phyloP scores from a whole-genome alignment of 1,140 invertebrate genomes.

The Metopolophium dirhodum region DNA sequence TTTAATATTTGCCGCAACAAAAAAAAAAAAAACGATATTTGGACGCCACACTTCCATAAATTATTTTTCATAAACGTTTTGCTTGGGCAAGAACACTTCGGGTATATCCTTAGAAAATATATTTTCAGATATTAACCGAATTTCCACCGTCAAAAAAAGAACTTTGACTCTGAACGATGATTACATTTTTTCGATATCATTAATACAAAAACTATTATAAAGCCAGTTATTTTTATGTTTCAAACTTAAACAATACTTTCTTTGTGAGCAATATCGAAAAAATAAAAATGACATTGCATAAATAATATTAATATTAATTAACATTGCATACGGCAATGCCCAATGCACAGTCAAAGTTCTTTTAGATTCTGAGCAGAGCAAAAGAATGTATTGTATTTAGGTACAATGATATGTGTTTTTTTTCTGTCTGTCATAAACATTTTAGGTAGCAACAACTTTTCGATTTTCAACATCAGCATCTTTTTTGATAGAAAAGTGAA shows the following conservation, averaged over 20 bases:
- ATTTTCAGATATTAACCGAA: not conserved
- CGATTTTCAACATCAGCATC: no score
- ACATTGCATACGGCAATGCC: no score
- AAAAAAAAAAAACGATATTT: not conserved
- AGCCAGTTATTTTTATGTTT: not conserved
- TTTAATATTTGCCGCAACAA: not conserved
- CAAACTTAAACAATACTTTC: no score
- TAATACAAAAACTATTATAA: not conserved
- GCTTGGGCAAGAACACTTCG: not conserved
- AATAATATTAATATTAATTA: no score
- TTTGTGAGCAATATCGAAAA: not conserved
- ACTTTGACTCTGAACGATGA: not conserved
- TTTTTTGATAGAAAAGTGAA: no score
- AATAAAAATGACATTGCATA: not conserved
- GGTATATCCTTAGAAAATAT: not conserved
- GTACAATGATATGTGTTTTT: no score
- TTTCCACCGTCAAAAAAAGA: not conserved
- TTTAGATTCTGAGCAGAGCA: not conserved
- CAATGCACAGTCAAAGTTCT: not conserved
- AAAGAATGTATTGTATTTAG: no score
- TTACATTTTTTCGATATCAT: not conserved
- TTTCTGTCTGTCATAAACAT: no score
- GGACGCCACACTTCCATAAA: not conserved
- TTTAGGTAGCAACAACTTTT: no score
- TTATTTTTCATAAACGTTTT: not conserved